A percentile compares a stretch with the other conserved stretches of the same genome.
Conservation (phyloP, 2,888 invertebrate species). For the Stomorhina lunata region DNA sequence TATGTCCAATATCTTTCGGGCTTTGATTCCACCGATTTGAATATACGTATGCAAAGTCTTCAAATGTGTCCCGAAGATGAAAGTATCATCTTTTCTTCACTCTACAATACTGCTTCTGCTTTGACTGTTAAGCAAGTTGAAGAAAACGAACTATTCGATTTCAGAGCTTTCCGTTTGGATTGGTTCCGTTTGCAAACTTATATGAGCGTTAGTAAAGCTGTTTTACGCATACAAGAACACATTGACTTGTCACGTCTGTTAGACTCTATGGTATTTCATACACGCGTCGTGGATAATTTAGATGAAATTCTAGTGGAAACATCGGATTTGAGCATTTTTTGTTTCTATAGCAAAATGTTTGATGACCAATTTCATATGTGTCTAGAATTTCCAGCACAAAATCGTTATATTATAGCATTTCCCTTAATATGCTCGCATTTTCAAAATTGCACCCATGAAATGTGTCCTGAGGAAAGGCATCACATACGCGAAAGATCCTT, state of each 20-base stretch:
- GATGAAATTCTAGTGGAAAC: conserved; percentile 98
- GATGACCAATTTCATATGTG: conserved; percentile 99
- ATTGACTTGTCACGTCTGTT: conserved; percentile 93
- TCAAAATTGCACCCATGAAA: conserved; percentile 97
- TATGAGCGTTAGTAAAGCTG: conserved; percentile 91
- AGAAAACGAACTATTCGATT: conserved; percentile 97
- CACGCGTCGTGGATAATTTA: conserved; percentile 98
- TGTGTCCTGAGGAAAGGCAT: conserved; percentile 98
- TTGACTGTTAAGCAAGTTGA: conserved; percentile 97
- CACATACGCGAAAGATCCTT: conserved; percentile 97
- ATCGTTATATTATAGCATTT: conserved; percentile 98
- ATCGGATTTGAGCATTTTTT: conserved; percentile 98
- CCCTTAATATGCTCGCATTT: conserved; percentile 99
- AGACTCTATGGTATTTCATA: conserved; percentile 97
- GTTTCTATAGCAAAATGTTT: conserved; percentile 97
- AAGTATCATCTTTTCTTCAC: conserved; percentile 93
- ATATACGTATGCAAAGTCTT: conserved; percentile 90
- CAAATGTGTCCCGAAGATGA: conserved; percentile 96
- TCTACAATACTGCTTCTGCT: conserved; percentile 92
- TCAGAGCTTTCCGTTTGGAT: conserved; percentile 95
- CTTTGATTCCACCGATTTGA: conserved; percentile 95
- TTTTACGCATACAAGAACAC: conserved; percentile 89
- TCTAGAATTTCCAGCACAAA: conserved; percentile 98
- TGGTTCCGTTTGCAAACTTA: conserved; percentile 98
- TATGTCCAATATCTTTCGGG: conserved; percentile 98